Base-by-base conservation (phyloP, 2,797 vertebrate species). In the Gastrophryne carolinensis region DNA sequence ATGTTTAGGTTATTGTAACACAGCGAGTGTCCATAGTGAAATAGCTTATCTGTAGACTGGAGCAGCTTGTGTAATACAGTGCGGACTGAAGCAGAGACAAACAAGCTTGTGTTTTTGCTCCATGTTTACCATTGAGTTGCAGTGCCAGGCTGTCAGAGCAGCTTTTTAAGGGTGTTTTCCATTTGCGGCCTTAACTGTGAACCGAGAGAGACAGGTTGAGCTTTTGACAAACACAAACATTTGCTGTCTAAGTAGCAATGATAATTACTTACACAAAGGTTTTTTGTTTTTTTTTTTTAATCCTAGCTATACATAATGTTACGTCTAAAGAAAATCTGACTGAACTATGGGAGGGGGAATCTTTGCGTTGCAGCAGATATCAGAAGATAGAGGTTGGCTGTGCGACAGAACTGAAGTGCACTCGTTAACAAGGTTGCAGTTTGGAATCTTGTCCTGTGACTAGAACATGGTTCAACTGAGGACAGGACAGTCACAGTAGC, bases 131-230 rank as follows among this genome's bases (percentile, higher is more conserved):
- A 79, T 56, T 80, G 75, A 76, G 80, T 73, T 71, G 77, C 71
- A 76, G 74, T 53, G 73, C 78, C 80, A 70, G 79, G 79, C 80
- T 75, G 81, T 79, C 37, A 80, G 80, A 75, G 73, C 81, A 75
- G 77, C 79, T 75, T 79, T 54, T 75, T 80, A 79, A 68, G 58
- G 65, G 29, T 77, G 79, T 80, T 82, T 81, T 81, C 81, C 79
- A 62, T 62, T 73, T 69, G 78, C 21, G 54, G 72, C 80, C 68
- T 80, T 80, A 80, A 83, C 81, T 83, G 81, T 79, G 79, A 81
- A 83, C 80, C 77, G 81, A 83, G 82, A 83, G 79, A 81, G 79
- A 82, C 80, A 80, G 66, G 80, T 78, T 81, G 80, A 75, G 74
- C 68, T 83, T 82, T 81, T 79, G 70, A 79, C 79, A 71, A 32